Conservation (phyloP, 2,888 invertebrate genomes). For the Busseola fusca region DNA sequence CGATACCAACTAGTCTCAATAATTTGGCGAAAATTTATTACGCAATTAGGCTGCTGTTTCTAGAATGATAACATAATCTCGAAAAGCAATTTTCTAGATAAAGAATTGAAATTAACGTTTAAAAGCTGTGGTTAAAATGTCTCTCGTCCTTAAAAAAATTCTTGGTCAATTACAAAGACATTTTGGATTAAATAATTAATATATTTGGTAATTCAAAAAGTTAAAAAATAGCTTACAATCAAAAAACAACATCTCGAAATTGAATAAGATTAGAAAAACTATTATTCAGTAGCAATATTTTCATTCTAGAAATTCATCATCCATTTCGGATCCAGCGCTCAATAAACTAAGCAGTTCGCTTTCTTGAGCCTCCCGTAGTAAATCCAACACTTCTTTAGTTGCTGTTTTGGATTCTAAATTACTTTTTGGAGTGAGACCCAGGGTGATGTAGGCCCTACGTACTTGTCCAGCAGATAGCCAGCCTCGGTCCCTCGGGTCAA, state of each 20-base stretch:
- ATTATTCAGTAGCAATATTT: neutral
- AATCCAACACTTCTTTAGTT: slow-evolving; percentile 66
- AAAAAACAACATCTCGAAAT: neutral
- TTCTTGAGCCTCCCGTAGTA: slow-evolving; percentile 73
- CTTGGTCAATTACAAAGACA: neutral
- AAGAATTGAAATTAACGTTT: neutral
- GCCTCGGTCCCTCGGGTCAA: slow-evolving; percentile 82
- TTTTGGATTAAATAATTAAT: neutral
- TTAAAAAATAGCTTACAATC: neutral
- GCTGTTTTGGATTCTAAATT: slow-evolving; percentile 69
- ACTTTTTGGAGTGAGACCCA: slow-evolving; percentile 73
- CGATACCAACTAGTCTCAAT: too few relatives aligned
- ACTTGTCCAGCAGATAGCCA: slow-evolving; percentile 82
- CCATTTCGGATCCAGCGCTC: slow-evolving; percentile 63
- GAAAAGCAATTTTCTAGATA: neutral
- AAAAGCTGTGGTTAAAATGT: neutral
- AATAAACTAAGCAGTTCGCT: slow-evolving; percentile 63
- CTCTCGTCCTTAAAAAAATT: neutral
- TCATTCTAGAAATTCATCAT: slow-evolving; percentile 37
- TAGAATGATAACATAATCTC: neutral
- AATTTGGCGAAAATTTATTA: too few relatives aligned
- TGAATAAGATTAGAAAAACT: neutral
- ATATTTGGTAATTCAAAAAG: neutral
- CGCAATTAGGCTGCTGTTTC: too few relatives aligned
- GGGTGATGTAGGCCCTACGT: slow-evolving; percentile 73